Evolutionary conservation across 2,888 invertebrate species (phyloP).

Genomic region (Synergus umbraculus): DNA sequence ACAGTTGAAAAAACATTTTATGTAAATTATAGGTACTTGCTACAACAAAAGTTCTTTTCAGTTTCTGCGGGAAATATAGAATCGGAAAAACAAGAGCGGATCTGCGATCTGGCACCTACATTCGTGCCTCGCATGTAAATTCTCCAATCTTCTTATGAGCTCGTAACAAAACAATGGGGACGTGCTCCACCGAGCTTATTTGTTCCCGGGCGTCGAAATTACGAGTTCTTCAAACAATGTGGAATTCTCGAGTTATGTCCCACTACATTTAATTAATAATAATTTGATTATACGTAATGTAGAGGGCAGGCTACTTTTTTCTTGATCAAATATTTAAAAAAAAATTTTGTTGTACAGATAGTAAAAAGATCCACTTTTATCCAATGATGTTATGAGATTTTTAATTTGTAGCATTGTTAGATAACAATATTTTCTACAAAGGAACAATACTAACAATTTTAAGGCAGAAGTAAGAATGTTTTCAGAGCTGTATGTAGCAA

Average conservation of each 20-base stretch:
- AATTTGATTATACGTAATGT: too few relatives aligned
- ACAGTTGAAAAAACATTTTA: background rate
- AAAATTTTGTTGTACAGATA: too few relatives aligned
- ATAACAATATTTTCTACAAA: too few relatives aligned
- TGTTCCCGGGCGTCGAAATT: background rate
- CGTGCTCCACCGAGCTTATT: slow-evolving; percentile 8
- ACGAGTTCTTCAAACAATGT: background rate
- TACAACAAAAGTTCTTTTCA: background rate
- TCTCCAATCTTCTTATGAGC: background rate
- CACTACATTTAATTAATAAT: background rate
- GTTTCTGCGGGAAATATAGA: background rate
- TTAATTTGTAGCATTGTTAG: too few relatives aligned
- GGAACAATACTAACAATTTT: too few relatives aligned
- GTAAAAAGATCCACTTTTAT: too few relatives aligned
- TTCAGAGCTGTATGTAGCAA: background rate
- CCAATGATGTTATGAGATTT: too few relatives aligned
- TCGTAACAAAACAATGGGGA: slow-evolving; percentile 22
- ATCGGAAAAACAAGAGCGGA: slow-evolving; percentile 3
- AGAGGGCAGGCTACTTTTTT: too few relatives aligned
- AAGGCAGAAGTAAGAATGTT: background rate
- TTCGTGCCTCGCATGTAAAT: slow-evolving; percentile 30
- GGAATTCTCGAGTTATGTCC: background rate
- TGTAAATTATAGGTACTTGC: background rate
- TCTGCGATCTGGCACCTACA: slow-evolving; percentile 9
- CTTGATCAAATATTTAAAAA: too few relatives aligned